Base-by-base conservation (phyloP, 2,113 vertebrate species). In the Aptenodytes patagonicus region DNA sequence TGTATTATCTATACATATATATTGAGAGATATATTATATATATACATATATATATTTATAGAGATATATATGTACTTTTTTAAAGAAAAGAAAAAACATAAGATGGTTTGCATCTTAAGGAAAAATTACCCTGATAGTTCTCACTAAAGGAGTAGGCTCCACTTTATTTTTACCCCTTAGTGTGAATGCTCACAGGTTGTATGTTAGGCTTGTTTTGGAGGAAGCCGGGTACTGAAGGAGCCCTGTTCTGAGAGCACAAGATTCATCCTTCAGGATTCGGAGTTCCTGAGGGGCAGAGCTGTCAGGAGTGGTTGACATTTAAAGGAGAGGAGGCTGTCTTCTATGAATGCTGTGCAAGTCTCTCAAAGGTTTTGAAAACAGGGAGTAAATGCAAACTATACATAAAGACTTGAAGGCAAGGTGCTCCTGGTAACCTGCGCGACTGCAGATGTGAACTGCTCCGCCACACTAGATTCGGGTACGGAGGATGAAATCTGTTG, bases 271-370 rank as follows among this genome's bases (percentile, higher is more conserved):
- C 62, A 82, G 91, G 84, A 89, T 87, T 85, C 49, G n/a, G 76
- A 91, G 65, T 60, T 94, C 92, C 95, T 38, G 54, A 95, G 66
- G 82, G 88, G 22, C 78, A 95, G 40, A 95, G 29, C 87, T 96
- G 95, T 94, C 92, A 95, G 7, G 66, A 93, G 71, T 38, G 13
- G 7, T 87, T 90, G 84, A 77, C 82, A 88, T 95, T 95, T 95
- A 93, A 77, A 88, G 54, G 62, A 80, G 79, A 88, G 46, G 54
- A 94, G 44, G 13, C 82, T 86, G 92, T 94, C 80, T 92, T 80
- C 79, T 80, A 4, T 66, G 79, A 80, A 64, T 31, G 7, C 64
- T 75, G 28, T 88, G 46, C 68, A 73, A 93, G 71, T 38, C 60
- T 91, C 71, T 88, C 64, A 69, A 66, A 77, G 82, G 64, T 80